Percentiles rank a stretch among this genome's conserved stretches.
Conservation (phyloP, 2,888 invertebrate species). For the Lepetodrilus schrolli region DNA sequence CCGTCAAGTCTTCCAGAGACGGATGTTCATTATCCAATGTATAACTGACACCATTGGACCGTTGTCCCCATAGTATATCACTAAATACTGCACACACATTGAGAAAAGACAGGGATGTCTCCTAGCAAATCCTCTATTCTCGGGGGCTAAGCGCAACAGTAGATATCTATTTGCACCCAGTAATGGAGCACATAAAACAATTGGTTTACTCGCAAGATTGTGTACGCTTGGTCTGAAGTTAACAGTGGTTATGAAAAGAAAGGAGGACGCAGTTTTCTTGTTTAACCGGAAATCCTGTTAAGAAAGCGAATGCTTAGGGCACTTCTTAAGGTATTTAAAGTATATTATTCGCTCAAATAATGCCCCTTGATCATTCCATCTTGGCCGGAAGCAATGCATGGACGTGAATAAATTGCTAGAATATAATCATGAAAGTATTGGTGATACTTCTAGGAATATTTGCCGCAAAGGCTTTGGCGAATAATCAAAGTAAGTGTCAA, state of each 20-base stretch:
- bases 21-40: too few relatives aligned
- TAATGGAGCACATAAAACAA: neutral
- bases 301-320: neutral
- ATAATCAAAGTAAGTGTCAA: neutral
- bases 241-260: neutral
- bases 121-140: neutral
- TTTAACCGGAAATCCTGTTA: neutral
- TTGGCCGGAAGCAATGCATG: too few relatives aligned
- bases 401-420: neutral
- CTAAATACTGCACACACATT: too few relatives aligned
- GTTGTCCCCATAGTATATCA: too few relatives aligned
- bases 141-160: neutral
- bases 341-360: too few relatives aligned
- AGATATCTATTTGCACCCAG: neutral
- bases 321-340: constrained; percentile 5
- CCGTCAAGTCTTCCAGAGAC: too few relatives aligned
- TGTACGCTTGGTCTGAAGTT: neutral
- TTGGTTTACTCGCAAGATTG: neutral
- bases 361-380: too few relatives aligned
- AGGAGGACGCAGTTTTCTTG: neutral
- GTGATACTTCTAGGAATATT: neutral
- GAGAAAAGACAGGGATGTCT: too few relatives aligned
- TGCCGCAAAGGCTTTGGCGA: neutral
- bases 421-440: neutral
- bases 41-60: too few relatives aligned